Evolutionary conservation across 35 echinoderm and acorn worm species (phyloP), one percentile per base, ranked within the genome.

Genomic region (Apostichopus parvimensis): DNA sequence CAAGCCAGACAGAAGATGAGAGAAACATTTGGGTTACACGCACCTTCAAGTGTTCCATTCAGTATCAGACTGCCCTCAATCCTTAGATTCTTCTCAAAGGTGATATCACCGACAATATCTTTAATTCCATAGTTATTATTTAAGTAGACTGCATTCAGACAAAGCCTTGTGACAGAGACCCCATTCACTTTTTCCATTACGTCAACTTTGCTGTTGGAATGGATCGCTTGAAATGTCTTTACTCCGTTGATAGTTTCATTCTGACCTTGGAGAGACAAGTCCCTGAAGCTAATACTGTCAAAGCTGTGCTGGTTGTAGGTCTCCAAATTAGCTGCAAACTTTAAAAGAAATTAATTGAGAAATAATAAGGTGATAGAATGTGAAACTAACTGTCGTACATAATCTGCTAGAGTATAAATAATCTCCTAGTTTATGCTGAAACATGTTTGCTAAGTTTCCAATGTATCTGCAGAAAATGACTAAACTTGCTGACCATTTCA

Each of bases 221-320:
- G 34, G 15, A 90, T 77, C 8, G 70, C 34, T 52, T 58, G 68
- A 34, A 92, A 84, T 15, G 80, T 86, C 53, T 92, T 92, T 57
- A 22, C 13, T 17, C 91, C 91, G 5, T 73, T 23, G 8, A 92
- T 66, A 10, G 79, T 84, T 26, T 92, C 91, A 0, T 83, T 71
- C 4, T 21, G 21, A n/a, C 91, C 91, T 58, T 92, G 91, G 15
- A 85, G n/a, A 86, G 81, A 80, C 62, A 92, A 77, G 61, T 92
- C 91, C 9, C 55, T 26, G 59, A 92, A 61, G 11, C 58, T 61
- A 61, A 61, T 61, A 61, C 12, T 8, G 58, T 8, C 58, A 61
- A 9, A 8, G 1, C 7, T 61, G 12, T 61, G 58, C 58, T 61
- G 64, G 79, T 65, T 59, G 77, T 79, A 61, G 14, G 90, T 92